phyloP scores from a whole-genome alignment of 37 sponge, comb jelly and placozoan genomes.

The Halichondria panicea region DNA sequence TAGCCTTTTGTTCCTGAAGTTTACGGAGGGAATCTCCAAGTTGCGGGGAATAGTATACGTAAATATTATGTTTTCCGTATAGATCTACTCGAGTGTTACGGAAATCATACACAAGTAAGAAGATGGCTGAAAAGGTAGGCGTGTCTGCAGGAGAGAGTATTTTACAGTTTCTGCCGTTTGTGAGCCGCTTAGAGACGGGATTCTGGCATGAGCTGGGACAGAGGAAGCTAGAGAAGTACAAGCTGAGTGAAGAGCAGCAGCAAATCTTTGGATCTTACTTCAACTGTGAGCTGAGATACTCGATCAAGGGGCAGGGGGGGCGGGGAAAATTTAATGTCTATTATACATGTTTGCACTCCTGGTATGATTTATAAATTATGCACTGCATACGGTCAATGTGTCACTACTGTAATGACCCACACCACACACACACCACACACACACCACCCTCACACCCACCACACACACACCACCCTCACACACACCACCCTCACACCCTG shows the following conservation, averaged over 20 bases:
- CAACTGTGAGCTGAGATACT: conserved; percentile 49
- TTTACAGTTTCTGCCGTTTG: conserved; percentile 88
- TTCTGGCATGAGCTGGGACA: conserved; percentile 92
- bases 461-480: not conserved
- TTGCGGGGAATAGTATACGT: not conserved
- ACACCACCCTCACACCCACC: not conserved
- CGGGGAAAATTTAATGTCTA: too few species aligned
- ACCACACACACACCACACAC: not conserved
- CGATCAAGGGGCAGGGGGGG: too few species aligned
- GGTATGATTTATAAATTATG: too few species aligned
- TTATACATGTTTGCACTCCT: too few species aligned
- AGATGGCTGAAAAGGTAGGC: not conserved
- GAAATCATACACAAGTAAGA: not conserved
- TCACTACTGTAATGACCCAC: conserved; percentile 1
- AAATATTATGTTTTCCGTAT: not conserved
- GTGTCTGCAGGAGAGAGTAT: conserved; percentile 9
- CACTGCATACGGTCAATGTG: too few species aligned
- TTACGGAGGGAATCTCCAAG: not conserved
- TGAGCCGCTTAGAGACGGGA: conserved; percentile 84
- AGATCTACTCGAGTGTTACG: not conserved
- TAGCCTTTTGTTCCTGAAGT: not conserved
- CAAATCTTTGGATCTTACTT: conserved; percentile 76
- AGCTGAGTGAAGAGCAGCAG: conserved; percentile 75
- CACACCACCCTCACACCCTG: too few species aligned
- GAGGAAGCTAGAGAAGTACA: conserved; percentile 83